Conservation (phyloP, 2,113 vertebrate species). For the Octodon degus region DNA sequence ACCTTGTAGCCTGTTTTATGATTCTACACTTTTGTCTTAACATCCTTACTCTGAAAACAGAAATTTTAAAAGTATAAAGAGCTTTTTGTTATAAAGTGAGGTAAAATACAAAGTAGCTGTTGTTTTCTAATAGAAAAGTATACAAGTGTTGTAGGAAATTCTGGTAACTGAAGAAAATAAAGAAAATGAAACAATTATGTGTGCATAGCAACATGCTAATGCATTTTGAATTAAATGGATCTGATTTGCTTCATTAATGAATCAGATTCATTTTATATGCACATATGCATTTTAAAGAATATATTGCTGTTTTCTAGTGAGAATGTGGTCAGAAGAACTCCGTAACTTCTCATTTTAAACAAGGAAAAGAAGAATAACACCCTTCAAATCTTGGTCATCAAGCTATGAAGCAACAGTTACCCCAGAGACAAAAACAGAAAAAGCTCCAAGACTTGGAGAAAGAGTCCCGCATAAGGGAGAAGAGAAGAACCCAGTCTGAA, state of each 20-base stretch:
- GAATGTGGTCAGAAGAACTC: background rate
- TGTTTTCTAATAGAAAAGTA: constrained; percentile 41
- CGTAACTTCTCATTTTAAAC: background rate
- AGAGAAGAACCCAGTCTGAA: background rate
- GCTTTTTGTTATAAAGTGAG: background rate
- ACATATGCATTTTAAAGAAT: background rate
- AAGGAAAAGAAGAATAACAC: background rate
- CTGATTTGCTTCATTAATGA: background rate
- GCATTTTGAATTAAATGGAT: background rate
- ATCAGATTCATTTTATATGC: background rate
- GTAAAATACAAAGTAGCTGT: background rate
- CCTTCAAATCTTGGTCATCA: background rate
- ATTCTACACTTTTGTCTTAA: background rate
- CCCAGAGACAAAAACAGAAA: background rate
- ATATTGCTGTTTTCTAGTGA: background rate
- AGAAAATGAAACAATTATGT: background rate
- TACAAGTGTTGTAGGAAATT: background rate
- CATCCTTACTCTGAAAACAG: background rate
- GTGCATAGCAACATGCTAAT: background rate
- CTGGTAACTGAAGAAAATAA: background rate
- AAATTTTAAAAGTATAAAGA: background rate
- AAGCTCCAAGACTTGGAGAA: background rate
- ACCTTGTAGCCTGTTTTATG: background rate
- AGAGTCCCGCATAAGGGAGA: background rate
- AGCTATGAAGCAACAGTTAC: background rate